Percentiles rank a stretch among this genome's conserved stretches.
Evolutionary conservation across 2,113 vertebrate genomes (phyloP).

Genomic region (Psittacara wagleri): DNA sequence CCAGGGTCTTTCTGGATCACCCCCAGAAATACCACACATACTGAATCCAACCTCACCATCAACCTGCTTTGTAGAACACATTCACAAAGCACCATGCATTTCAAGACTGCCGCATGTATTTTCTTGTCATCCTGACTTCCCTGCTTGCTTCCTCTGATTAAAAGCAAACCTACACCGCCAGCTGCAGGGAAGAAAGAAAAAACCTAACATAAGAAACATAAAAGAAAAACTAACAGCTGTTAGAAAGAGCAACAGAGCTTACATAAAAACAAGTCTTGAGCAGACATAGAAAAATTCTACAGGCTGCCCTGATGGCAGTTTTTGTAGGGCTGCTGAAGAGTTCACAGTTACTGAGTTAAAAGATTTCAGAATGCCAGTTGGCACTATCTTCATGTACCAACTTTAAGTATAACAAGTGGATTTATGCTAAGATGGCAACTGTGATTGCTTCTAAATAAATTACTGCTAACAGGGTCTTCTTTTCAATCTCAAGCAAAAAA

Average conservation of each 20-base stretch:
- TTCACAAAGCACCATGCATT: not conserved
- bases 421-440: not conserved
- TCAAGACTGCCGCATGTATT: not conserved
- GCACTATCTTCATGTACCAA: not conserved
- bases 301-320: not conserved
- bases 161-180: not conserved
- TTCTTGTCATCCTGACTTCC: not conserved
- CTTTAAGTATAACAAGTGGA: not conserved
- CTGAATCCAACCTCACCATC: not conserved
- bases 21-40: not conserved
- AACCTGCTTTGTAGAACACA: not conserved
- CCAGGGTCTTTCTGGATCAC: not conserved
- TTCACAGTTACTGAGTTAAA: not conserved
- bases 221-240: not conserved
- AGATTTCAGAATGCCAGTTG: not conserved
- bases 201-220: not conserved
- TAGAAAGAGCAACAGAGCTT: not conserved
- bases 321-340: not conserved
- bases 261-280: accelerated
- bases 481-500: not conserved
- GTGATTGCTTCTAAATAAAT: not conserved
- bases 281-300: not conserved
- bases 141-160: not conserved
- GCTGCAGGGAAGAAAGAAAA: not conserved
- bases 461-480: not conserved